These are phyloP conservation scores for Lissocephala sabroskyi DNA, from an alignment of 2,888 invertebrate genomes.

Conservation along the genomic window DNA sequence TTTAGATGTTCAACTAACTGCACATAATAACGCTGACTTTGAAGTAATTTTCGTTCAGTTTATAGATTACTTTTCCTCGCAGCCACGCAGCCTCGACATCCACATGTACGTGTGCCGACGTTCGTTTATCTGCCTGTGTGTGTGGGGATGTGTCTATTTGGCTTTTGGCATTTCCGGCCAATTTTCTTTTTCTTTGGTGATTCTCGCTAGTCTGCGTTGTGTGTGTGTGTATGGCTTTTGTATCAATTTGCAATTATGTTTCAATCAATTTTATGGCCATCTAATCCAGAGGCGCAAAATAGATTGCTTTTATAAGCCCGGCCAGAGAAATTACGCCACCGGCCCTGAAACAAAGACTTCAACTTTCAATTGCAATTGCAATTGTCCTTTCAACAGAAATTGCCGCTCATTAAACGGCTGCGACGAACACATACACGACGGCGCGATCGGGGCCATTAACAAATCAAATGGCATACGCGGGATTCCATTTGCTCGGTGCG, in stretches of 20 bases:
- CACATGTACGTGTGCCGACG: background rate
- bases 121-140: no score
- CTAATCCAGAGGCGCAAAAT: constrained; percentile 22
- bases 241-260: constrained; percentile 41
- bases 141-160: constrained; percentile 4
- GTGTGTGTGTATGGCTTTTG: constrained; percentile 15
- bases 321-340: no score
- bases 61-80: constrained; percentile 26
- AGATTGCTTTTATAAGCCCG: constrained; percentile 37
- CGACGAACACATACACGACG: no score
- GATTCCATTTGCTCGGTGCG: no score
- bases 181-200: constrained; percentile 11
- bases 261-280: constrained; percentile 35
- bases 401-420: no score
- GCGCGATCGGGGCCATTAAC: no score
- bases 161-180: constrained; percentile 32
- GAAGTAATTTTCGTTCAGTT: constrained; percentile 23
- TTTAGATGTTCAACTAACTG: constrained; percentile 23
- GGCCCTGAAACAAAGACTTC: no score
- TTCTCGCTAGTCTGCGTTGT: no score
- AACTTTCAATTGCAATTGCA: constrained; percentile 41
- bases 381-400: no score
- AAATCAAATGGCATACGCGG: no score
- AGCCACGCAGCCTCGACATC: background rate
- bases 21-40: constrained; percentile 23